Evolutionary conservation across 2,113 vertebrate genomes (phyloP).

Genomic region (Passerina amoena): DNA sequence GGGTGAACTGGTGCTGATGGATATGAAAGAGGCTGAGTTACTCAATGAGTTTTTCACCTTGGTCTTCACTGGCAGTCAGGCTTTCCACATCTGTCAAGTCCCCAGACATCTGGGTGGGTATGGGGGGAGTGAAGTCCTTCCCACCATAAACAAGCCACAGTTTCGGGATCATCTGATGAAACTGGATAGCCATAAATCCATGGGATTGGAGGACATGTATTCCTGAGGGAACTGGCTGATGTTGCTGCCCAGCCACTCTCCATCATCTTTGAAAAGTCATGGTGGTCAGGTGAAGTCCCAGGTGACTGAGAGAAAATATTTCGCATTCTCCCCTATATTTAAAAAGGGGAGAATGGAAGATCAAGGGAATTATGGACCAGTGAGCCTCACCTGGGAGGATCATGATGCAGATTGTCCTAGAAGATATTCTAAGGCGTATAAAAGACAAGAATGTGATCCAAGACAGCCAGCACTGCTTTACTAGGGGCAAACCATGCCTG

Average conservation of each 20-base stretch:
- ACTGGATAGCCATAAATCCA: not conserved
- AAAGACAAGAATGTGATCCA: not conserved
- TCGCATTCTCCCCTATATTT: not conserved
- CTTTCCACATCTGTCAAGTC: not conserved
- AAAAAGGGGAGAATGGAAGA: not conserved
- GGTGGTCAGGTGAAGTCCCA: not conserved
- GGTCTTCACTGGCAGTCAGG: not conserved
- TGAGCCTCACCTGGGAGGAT: not conserved
- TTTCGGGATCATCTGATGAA: not conserved
- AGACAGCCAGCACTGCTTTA: not conserved
- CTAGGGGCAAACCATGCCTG: not conserved
- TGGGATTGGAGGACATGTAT: not conserved
- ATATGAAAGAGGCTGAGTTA: too few relatives aligned
- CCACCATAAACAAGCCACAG: not conserved
- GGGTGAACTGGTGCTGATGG: not conserved
- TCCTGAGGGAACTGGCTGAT: not conserved
- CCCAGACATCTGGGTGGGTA: not conserved
- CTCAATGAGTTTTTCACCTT: not conserved
- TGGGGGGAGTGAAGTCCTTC: not conserved
- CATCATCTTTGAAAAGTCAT: not conserved
- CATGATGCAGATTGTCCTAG: not conserved
- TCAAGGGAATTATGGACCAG: accelerated
- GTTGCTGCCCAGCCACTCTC: not conserved
- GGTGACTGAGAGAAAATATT: too few relatives aligned
- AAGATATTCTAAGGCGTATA: not conserved